Conservation (phyloP, 2,113 vertebrate species). For the Seriola dumerili region DNA sequence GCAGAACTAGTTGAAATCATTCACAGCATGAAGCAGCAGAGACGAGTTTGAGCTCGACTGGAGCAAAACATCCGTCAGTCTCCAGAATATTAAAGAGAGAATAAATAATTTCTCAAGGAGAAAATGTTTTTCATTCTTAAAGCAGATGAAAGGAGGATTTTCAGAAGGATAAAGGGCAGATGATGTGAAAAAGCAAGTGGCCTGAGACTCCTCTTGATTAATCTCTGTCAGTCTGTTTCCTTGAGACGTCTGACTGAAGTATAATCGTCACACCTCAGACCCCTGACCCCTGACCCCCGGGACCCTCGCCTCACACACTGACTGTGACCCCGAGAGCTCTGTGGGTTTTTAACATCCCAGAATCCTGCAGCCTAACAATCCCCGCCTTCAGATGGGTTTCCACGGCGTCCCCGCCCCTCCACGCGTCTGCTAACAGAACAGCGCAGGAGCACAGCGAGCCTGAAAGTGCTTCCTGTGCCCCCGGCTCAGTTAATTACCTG, state of each 20-base stretch:
- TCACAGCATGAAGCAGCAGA: no score
- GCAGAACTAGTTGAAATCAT: no score
- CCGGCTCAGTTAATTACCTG: conserved; percentile 59
- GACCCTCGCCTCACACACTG: no score
- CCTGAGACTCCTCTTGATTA: not conserved
- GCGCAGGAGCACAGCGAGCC: not conserved
- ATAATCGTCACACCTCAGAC: no score
- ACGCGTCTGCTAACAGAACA: conserved; percentile 27
- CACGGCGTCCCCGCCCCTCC: not conserved
- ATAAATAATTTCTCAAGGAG: conserved; percentile 4
- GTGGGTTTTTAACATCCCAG: no score
- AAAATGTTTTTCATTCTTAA: conserved; percentile 4
- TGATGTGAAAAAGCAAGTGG: not conserved
- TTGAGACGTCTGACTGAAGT: not conserved
- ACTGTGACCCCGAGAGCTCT: no score
- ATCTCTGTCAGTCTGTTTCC: not conserved
- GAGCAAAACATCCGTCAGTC: not conserved
- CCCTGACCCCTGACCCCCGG: no score
- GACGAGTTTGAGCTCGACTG: no score
- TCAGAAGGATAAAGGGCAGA: not conserved
- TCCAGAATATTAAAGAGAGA: not conserved
- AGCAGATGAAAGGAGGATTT: conserved; percentile 34
- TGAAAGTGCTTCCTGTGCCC: conserved; percentile 51
- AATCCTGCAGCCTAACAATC: no score
- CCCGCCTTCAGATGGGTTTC: not conserved